Percentiles rank a stretch among this genome's conserved stretches.
Evolutionary conservation across 2,797 vertebrate genomes (phyloP).

Genomic region (Manis javanica): DNA sequence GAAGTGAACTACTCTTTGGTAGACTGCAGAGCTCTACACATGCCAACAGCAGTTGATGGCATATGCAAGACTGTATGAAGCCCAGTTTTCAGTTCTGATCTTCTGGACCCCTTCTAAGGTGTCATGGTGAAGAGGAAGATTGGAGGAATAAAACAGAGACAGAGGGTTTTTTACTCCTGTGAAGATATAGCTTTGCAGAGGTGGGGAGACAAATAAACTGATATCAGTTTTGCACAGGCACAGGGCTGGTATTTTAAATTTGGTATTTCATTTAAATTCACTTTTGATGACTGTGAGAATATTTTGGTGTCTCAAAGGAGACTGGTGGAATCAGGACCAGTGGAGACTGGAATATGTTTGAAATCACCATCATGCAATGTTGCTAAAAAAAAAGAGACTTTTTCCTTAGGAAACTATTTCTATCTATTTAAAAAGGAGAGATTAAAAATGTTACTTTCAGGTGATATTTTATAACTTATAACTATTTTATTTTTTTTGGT

Average conservation of each 20-base stretch:
- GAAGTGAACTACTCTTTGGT: background rate
- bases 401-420: background rate
- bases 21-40: fast-evolving
- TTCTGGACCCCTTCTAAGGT: background rate
- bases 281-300: background rate
- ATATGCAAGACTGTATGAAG: background rate
- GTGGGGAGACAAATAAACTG: background rate
- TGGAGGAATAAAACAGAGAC: background rate
- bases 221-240: background rate
- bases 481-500: constrained; percentile 24
- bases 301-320: background rate
- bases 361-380: background rate
- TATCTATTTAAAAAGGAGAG: background rate
- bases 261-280: background rate
- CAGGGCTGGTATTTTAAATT: background rate
- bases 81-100: background rate
- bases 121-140: background rate
- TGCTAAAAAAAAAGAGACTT: background rate
- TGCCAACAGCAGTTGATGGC: background rate
- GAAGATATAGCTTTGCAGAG: background rate
- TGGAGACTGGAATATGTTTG: background rate
- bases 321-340: background rate
- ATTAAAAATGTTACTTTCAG: background rate
- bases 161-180: background rate
- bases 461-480: background rate